Evolutionary conservation across 2,797 vertebrate genomes (phyloP).

Genomic region (Onychomys arenicola): DNA sequence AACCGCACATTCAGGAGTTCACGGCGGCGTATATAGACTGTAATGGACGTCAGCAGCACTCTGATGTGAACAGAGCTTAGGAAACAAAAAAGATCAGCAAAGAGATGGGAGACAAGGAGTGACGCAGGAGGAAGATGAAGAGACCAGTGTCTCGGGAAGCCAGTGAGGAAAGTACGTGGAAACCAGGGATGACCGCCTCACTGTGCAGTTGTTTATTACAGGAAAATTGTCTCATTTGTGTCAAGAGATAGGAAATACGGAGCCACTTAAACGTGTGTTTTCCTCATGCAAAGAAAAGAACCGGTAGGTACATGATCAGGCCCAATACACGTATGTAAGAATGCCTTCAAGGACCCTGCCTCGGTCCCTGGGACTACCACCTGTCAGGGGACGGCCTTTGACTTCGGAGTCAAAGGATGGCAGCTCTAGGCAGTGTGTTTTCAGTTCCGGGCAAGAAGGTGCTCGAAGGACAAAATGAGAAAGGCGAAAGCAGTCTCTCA

Average conservation of each 20-base stretch:
- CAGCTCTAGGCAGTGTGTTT: background rate
- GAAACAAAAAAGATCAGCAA: background rate
- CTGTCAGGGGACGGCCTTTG: background rate
- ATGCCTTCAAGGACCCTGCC: background rate
- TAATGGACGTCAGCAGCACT: background rate
- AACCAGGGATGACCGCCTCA: background rate
- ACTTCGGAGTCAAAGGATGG: conserved; percentile 15
- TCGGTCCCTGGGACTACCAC: background rate
- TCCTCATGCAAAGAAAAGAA: background rate
- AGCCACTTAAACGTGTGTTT: background rate
- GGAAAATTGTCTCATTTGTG: background rate
- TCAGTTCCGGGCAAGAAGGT: conserved; percentile 3
- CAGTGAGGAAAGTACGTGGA: background rate
- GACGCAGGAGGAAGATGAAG: background rate
- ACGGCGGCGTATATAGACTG: background rate
- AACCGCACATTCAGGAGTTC: background rate
- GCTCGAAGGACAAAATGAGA: background rate
- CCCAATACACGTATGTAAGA: background rate
- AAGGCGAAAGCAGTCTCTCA: background rate
- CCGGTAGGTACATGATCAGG: background rate
- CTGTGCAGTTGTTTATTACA: background rate
- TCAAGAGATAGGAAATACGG: background rate
- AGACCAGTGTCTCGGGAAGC: background rate
- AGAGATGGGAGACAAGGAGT: background rate
- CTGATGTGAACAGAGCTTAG: background rate